Percentiles rank a stretch among this genome's conserved stretches.
These are phyloP conservation scores for Patella caerulea DNA, from an alignment of 2,888 invertebrate genomes.

Conservation along the genomic window DNA sequence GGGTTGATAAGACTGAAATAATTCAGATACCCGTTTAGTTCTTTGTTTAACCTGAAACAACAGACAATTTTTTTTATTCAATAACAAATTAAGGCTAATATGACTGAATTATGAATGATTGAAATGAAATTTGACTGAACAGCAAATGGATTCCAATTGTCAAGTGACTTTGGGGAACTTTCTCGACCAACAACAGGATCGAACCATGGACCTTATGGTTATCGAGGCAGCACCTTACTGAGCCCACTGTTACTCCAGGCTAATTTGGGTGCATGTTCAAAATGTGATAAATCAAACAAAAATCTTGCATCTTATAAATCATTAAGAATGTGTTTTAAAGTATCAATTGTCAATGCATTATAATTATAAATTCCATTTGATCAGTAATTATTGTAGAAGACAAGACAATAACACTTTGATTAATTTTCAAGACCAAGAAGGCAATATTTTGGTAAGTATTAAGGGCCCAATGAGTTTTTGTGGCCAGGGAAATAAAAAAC, in stretches of 20 bases:
- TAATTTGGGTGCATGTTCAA: too few species aligned
- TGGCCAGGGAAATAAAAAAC: background rate
- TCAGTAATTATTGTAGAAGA: too few species aligned
- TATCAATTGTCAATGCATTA: too few species aligned
- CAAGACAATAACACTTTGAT: too few species aligned
- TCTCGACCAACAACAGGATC: too few species aligned
- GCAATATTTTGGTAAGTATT: background rate
- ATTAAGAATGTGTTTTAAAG: too few species aligned
- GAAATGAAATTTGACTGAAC: background rate
- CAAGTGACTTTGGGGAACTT: background rate
- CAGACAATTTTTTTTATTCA: slow-evolving; percentile 12
- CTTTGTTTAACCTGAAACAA: slow-evolving; percentile 84
- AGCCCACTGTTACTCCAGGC: too few species aligned
- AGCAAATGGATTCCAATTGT: background rate
- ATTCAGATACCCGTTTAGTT: slow-evolving; percentile 88
- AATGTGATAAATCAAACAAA: too few species aligned
- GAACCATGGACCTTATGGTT: too few species aligned
- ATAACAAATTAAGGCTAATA: background rate
- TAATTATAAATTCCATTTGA: too few species aligned
- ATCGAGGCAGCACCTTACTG: too few species aligned
- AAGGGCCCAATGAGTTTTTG: background rate
- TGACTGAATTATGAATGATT: background rate
- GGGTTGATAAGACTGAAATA: slow-evolving; percentile 89
- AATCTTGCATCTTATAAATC: too few species aligned
- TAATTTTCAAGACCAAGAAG: background rate